Evolutionary conservation across 2,888 invertebrate species (phyloP).

Genomic region (Mythimna loreyi): DNA sequence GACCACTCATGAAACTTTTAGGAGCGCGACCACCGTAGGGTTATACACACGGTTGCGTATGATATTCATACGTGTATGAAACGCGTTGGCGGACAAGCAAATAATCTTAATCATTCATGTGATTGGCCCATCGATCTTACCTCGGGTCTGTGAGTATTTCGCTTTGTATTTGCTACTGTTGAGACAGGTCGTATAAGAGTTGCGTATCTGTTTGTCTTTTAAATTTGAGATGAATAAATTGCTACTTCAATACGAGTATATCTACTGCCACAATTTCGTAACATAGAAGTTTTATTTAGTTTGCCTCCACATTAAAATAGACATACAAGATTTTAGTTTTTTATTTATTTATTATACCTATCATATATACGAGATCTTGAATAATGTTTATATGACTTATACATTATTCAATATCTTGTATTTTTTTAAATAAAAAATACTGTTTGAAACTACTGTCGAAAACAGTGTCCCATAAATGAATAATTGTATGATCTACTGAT

Average conservation of each 20-base stretch:
- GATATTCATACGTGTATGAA: constrained; percentile 63
- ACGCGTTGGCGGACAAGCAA: constrained; percentile 83
- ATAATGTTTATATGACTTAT: no score
- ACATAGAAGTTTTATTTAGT: background rate
- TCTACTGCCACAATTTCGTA: background rate
- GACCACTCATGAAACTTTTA: no score
- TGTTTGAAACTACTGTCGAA: no score
- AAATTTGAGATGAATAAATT: background rate
- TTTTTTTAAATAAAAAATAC: no score
- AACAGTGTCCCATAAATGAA: no score
- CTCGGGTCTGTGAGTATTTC: constrained; percentile 50
- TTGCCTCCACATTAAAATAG: background rate
- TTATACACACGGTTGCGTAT: constrained; percentile 50
- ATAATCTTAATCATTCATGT: constrained; percentile 80
- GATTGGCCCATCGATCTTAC: constrained; percentile 75
- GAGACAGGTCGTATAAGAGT: background rate
- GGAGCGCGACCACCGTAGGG: no score
- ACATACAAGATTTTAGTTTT: no score
- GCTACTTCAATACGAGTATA: background rate
- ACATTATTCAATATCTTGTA: no score
- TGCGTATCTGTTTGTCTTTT: constrained; percentile 6
- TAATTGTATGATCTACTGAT: no score
- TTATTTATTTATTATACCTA: no score
- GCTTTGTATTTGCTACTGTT: constrained; percentile 32
- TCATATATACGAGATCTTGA: no score